Conservation (phyloP, 2,888 invertebrate species). For the Arctia plantaginis region DNA sequence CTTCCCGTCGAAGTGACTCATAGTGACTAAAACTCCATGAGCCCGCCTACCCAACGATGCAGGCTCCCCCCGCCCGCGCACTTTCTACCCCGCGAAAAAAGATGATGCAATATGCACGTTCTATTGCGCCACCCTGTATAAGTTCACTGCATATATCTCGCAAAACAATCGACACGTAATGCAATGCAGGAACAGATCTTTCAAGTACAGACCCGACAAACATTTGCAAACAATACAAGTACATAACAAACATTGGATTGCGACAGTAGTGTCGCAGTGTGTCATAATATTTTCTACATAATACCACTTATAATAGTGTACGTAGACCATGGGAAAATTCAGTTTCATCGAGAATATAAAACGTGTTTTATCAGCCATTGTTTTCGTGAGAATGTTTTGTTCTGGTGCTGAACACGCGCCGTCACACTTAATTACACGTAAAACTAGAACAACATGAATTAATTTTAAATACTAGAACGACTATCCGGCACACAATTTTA, state of each 20-base stretch:
- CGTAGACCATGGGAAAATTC: constrained; percentile 38
- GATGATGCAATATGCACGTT: no score
- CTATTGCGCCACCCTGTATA: no score
- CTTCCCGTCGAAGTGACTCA: no score
- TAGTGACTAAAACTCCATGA: no score
- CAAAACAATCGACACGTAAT: not conserved
- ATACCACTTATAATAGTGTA: constrained; percentile 31
- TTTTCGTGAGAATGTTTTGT: constrained; percentile 40
- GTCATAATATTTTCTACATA: constrained; percentile 36
- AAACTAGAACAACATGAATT: constrained; percentile 55
- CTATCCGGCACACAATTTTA: constrained; percentile 46
- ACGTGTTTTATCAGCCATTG: constrained; percentile 32
- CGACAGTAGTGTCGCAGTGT: constrained; percentile 18
- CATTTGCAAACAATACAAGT: constrained; percentile 27
- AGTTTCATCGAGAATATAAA: constrained; percentile 43
- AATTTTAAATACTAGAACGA: constrained; percentile 40
- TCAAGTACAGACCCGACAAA: not conserved
- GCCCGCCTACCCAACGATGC: no score
- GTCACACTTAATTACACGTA: constrained; percentile 41
- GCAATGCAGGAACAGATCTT: not conserved
- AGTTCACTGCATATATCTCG: not conserved
- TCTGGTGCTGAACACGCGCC: constrained; percentile 22
- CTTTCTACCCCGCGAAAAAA: no score
- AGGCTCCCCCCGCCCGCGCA: no score
- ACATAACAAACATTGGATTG: constrained; percentile 23